Conservation (phyloP, 1,140 invertebrate species). For the Mizuhopecten yessoensis region DNA sequence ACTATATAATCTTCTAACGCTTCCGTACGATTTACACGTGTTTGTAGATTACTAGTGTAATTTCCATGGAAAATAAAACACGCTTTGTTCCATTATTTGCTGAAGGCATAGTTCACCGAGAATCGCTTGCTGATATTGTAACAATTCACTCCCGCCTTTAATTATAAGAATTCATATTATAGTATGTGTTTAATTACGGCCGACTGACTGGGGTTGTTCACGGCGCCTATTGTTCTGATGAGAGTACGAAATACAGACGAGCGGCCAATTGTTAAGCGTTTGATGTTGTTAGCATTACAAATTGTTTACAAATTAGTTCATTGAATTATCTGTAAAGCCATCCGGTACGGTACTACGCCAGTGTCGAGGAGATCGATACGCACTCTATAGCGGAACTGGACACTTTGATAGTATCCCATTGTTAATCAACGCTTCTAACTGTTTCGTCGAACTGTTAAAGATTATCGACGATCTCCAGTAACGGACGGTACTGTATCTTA, state of each 20-base stretch:
- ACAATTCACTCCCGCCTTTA: not conserved
- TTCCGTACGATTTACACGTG: not conserved
- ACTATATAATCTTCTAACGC: not conserved
- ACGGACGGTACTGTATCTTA: not conserved
- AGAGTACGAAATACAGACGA: not conserved
- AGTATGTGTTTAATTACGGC: not conserved
- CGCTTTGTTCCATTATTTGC: not conserved
- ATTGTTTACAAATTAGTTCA: slow-evolving; percentile 7
- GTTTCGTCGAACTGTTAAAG: not conserved
- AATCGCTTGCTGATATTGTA: not conserved
- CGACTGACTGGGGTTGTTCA: not conserved
- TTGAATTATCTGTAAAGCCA: not conserved
- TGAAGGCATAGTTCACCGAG: not conserved
- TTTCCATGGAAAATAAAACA: not conserved
- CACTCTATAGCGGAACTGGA: not conserved
- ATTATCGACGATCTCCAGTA: not conserved
- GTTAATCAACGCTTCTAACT: not conserved
- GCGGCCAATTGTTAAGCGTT: not conserved
- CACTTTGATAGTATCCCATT: not conserved
- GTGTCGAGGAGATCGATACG: not conserved
- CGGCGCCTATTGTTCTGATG: not conserved
- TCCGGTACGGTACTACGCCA: not conserved
- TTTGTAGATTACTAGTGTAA: not conserved
- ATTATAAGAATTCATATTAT: not conserved
- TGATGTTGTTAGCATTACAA: not conserved